A percentile compares a stretch with the other conserved stretches of the same genome.
Evolutionary conservation across 2,113 vertebrate genomes (phyloP).

Genomic region (Enhydra lutris): DNA sequence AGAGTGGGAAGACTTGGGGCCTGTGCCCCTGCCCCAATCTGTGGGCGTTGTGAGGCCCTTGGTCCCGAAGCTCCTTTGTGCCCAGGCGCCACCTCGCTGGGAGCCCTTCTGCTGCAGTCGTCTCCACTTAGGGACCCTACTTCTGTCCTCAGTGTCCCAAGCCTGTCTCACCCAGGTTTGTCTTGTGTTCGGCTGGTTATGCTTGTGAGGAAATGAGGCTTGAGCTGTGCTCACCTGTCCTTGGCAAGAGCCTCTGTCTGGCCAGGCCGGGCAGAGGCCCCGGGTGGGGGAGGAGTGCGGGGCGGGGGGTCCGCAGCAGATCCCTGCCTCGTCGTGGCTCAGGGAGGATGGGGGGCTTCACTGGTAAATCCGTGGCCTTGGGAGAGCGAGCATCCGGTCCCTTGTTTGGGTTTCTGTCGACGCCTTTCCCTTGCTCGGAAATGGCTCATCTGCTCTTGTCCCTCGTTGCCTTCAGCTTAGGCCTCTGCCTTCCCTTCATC

Average conservation of each 20-base stretch:
- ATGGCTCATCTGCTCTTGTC: too few species aligned
- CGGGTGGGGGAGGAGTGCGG: too few species aligned
- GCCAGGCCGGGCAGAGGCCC: too few species aligned
- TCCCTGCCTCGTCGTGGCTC: neutral
- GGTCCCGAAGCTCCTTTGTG: neutral
- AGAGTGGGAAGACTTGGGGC: neutral
- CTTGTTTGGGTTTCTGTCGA: accelerated
- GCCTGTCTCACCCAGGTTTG: neutral
- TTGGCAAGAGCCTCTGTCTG: neutral
- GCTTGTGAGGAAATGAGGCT: neutral
- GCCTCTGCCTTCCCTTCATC: accelerated
- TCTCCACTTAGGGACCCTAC: neutral
- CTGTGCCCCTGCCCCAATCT: too few species aligned
- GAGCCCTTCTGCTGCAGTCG: accelerated
- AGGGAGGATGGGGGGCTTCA: neutral
- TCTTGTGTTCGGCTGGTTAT: accelerated
- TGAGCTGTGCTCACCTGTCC: too few species aligned
- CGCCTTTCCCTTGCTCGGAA: neutral
- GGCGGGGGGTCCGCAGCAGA: neutral
- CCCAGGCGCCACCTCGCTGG: neutral
- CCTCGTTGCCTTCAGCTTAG: neutral
- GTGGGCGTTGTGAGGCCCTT: neutral
- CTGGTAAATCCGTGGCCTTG: neutral
- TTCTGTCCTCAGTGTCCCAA: neutral
- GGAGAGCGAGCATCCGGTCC: neutral